Percentiles rank a stretch among this genome's conserved stretches.
Evolutionary conservation across 2,113 vertebrate species (phyloP).

Genomic region (Prietella phreatophila): DNA sequence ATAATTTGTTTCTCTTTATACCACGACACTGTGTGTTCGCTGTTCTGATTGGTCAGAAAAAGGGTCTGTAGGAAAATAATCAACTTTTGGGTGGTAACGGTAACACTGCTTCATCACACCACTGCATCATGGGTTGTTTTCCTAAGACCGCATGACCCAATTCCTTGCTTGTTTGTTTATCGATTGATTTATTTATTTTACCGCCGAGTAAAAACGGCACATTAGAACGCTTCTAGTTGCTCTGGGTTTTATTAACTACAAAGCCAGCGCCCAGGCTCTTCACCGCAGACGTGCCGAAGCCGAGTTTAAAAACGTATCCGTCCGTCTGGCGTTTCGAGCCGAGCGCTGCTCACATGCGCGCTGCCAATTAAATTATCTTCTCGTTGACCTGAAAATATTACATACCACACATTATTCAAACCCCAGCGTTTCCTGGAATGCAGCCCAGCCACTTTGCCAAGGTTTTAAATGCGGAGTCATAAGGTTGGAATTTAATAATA

Average conservation of each 20-base stretch:
- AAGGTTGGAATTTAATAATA: conserved; percentile 10
- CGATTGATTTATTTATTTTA: neutral
- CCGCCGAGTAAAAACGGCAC: neutral
- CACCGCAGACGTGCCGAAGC: neutral
- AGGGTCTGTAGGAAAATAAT: neutral
- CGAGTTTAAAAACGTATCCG: neutral
- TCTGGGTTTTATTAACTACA: neutral
- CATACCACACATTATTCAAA: neutral
- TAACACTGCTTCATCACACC: neutral
- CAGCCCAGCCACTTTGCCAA: neutral
- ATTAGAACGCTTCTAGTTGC: neutral
- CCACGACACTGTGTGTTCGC: neutral
- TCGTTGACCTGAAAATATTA: conserved; percentile 7
- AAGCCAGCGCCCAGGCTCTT: neutral
- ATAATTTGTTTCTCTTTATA: no score
- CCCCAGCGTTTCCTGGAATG: neutral
- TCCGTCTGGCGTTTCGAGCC: neutral
- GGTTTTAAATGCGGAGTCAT: neutral
- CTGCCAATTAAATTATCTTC: neutral
- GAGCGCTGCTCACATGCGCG: neutral
- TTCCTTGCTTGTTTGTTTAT: neutral
- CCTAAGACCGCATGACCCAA: neutral
- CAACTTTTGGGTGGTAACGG: neutral
- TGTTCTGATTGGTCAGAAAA: neutral
- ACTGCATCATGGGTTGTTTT: neutral